Conservation (phyloP, 2,113 vertebrate genomes). For the Verasper variegatus region DNA sequence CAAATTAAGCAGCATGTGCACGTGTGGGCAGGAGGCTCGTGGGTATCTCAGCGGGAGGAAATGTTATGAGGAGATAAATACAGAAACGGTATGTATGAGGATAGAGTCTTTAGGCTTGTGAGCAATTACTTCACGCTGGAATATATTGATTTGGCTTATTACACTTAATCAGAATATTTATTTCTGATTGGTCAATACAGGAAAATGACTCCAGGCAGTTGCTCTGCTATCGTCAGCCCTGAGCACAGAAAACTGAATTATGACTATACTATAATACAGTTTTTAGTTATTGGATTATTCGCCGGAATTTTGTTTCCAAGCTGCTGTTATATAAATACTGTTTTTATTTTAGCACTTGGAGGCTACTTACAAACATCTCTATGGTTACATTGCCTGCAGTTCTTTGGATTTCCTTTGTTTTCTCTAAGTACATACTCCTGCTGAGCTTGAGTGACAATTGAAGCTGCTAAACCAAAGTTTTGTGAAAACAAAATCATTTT, state of each 20-base stretch:
- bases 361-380: no score
- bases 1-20: conserved; percentile 27
- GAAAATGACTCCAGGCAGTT: not conserved
- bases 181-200: conserved; percentile 2
- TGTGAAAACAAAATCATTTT: not conserved
- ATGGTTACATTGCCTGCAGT: no score
- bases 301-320: no score
- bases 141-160: not conserved
- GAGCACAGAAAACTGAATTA: no score
- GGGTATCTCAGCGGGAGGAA: not conserved
- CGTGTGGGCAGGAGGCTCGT: not conserved
- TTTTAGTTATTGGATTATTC: no score
- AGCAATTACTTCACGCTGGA: not conserved
- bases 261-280: no score
- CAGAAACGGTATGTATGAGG: not conserved
- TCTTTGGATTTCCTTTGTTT: no score
- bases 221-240: not conserved
- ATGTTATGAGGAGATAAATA: not conserved
- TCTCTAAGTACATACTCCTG: no score
- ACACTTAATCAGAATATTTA: conserved; percentile 6
- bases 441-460: no score
- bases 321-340: not conserved
- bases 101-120: not conserved
- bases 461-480: no score
- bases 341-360: not conserved